phyloP scores from a whole-genome alignment of 2,888 invertebrate genomes.

The Lasioglossum leucozonium region DNA sequence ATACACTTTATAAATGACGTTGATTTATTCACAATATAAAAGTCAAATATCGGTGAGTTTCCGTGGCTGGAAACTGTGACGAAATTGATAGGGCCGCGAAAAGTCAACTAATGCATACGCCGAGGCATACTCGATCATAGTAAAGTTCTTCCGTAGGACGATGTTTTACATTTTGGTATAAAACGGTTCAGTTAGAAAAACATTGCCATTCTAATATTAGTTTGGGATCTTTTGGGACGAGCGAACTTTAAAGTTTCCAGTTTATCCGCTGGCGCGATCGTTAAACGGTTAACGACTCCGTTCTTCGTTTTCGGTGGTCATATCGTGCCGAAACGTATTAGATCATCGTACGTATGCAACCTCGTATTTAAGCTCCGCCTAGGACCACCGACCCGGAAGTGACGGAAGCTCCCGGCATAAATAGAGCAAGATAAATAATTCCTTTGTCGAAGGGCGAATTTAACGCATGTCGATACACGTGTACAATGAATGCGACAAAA shows the following conservation, averaged over 20 bases:
- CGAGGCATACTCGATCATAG: neutral
- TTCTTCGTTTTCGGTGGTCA: slow-evolving; percentile 30
- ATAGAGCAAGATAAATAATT: slow-evolving; percentile 44
- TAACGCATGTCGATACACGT: slow-evolving; percentile 19
- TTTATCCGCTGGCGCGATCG: slow-evolving; percentile 46
- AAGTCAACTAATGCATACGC: slow-evolving; percentile 11
- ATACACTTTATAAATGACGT: neutral
- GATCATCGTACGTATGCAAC: slow-evolving; percentile 27
- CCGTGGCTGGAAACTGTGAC: neutral
- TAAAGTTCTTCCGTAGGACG: no score
- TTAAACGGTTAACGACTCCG: slow-evolving; percentile 58
- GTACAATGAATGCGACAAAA: neutral
- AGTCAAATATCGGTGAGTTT: slow-evolving; percentile 5
- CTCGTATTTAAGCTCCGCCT: slow-evolving; percentile 17
- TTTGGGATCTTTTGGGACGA: neutral
- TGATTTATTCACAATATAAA: neutral
- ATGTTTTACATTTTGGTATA: neutral
- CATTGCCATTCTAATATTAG: neutral
- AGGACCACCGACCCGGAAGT: slow-evolving; percentile 37
- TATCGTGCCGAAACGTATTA: slow-evolving; percentile 16
- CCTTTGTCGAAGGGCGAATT: slow-evolving; percentile 8
- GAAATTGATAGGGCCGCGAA: neutral
- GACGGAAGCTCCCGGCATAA: slow-evolving; percentile 26
- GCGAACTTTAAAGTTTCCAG: slow-evolving; percentile 33
- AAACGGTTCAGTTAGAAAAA: neutral